A percentile compares a stretch with the other conserved stretches of the same genome.
These are phyloP conservation scores for Catocala nupta DNA, from an alignment of 2,888 invertebrate genomes.

Conservation along the genomic window DNA sequence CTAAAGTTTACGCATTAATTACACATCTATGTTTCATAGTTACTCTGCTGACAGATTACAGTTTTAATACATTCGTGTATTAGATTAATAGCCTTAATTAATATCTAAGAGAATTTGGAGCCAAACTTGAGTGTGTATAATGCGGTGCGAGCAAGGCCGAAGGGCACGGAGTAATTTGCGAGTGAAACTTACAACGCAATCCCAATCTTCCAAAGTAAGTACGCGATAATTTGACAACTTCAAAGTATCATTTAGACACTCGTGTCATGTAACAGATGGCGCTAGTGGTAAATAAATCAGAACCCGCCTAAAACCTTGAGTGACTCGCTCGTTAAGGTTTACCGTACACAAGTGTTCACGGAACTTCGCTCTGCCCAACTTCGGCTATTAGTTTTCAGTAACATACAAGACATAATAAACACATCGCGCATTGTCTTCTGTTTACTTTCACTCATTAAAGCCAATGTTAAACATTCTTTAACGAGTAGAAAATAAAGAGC, in stretches of 20 bases:
- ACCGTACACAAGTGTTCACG: slow-evolving; percentile 57
- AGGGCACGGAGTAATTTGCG: slow-evolving; percentile 45
- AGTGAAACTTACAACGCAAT: slow-evolving; percentile 47
- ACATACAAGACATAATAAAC: slow-evolving; percentile 52
- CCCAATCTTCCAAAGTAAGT: slow-evolving; percentile 65
- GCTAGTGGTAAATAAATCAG: slow-evolving; percentile 79
- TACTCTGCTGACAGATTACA: slow-evolving; percentile 20
- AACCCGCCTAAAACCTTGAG: slow-evolving; percentile 70
- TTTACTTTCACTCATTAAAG: slow-evolving; percentile 12
- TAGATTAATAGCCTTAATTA: slow-evolving; percentile 41
- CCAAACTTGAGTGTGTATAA: slow-evolving; percentile 33
- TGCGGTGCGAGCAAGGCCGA: slow-evolving; percentile 19
- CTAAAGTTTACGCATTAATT: background rate
- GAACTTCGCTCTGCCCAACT: slow-evolving; percentile 62
- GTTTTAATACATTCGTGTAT: slow-evolving; percentile 20
- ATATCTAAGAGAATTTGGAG: slow-evolving; percentile 29
- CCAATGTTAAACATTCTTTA: background rate
- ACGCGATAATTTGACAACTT: slow-evolving; percentile 82
- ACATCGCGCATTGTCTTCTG: slow-evolving; percentile 29
- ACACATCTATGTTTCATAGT: slow-evolving; percentile 7
- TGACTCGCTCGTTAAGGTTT: slow-evolving; percentile 74
- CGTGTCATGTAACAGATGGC: slow-evolving; percentile 77
- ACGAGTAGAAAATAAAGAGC: background rate
- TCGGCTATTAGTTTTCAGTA: slow-evolving; percentile 61
- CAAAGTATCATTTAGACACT: slow-evolving; percentile 79